Evolutionary conservation across 2,888 invertebrate genomes (phyloP).

Genomic region (Caenorhabditis plicata): DNA sequence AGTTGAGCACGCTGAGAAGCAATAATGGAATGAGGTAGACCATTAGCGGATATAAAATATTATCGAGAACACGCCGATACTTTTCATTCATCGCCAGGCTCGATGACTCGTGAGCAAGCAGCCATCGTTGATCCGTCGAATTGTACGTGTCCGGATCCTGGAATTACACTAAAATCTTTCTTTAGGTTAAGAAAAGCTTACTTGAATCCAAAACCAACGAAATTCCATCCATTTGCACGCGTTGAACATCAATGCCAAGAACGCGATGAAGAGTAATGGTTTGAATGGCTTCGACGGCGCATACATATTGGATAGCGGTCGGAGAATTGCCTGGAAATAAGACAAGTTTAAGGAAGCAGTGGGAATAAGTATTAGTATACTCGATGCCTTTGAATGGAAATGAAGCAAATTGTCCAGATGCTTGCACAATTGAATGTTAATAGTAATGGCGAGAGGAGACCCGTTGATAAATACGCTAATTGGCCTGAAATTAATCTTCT

Average conservation of each 20-base stretch:
- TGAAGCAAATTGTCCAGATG: slow-evolving; percentile 64
- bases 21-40: slow-evolving; percentile 60
- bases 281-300: slow-evolving; percentile 36
- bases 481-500: slow-evolving; percentile 46
- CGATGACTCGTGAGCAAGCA: slow-evolving; percentile 49
- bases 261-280: slow-evolving; percentile 49
- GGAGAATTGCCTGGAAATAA: slow-evolving; percentile 38
- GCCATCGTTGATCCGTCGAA: slow-evolving; percentile 14
- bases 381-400: slow-evolving; percentile 59
- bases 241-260: slow-evolving; percentile 58
- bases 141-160: slow-evolving; percentile 21
- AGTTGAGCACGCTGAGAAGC: slow-evolving; percentile 58
- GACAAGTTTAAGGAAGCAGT: not conserved
- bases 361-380: slow-evolving; percentile 13
- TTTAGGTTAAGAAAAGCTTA: too few species aligned
- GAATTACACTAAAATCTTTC: too few species aligned
- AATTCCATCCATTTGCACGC: slow-evolving; percentile 61
- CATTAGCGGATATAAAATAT: slow-evolving; percentile 56
- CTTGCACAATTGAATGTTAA: slow-evolving; percentile 62
- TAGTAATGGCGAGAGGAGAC: slow-evolving; percentile 52
- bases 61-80: slow-evolving; percentile 49
- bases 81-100: slow-evolving; percentile 38
- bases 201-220: slow-evolving; percentile 42
- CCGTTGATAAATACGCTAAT: slow-evolving; percentile 60
- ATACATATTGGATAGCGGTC: slow-evolving; percentile 31